A percentile compares a stretch with the other conserved stretches of the same genome.
phyloP scores from a whole-genome alignment of 2,888 invertebrate species.

The Lepas anatifera region DNA sequence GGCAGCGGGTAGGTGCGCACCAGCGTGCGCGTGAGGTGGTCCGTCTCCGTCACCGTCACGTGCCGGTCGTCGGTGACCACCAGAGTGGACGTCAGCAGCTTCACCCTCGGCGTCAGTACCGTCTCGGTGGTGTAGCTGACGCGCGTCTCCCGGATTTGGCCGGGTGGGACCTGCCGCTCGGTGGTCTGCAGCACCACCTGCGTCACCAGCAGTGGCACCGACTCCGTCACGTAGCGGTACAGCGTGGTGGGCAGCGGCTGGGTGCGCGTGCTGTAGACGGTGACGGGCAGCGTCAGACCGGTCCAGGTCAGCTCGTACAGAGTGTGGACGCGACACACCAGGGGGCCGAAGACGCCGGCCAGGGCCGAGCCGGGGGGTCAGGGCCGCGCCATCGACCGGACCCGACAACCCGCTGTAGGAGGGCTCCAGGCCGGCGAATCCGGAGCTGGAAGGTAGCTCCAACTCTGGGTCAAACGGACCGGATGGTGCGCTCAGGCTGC shows the following conservation, averaged over 20 bases:
- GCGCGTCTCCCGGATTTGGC: neutral
- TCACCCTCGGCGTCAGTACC: neutral
- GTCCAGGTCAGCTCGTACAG: constrained; percentile 7
- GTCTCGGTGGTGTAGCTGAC: neutral
- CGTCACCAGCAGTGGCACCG: neutral
- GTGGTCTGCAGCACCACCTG: neutral
- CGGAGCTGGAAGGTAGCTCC: no score
- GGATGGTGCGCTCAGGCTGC: no score
- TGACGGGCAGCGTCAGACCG: neutral
- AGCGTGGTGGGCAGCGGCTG: neutral
- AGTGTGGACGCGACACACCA: neutral
- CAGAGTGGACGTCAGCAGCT: neutral
- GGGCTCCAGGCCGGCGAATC: neutral
- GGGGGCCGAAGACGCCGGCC: neutral
- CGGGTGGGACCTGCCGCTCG: neutral
- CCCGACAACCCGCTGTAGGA: neutral
- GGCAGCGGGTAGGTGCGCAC: neutral
- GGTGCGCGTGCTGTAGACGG: neutral
- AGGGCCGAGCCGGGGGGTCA: neutral
- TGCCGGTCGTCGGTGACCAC: neutral
- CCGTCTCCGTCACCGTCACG: constrained; percentile 9
- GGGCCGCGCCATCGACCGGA: no score
- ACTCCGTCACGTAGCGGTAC: constrained; percentile 1
- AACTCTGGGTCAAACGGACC: no score
- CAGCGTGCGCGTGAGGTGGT: neutral